These are phyloP conservation scores for Aleiodes sp. DNA, from an alignment of 1,140 invertebrate species.

Conservation along the genomic window DNA sequence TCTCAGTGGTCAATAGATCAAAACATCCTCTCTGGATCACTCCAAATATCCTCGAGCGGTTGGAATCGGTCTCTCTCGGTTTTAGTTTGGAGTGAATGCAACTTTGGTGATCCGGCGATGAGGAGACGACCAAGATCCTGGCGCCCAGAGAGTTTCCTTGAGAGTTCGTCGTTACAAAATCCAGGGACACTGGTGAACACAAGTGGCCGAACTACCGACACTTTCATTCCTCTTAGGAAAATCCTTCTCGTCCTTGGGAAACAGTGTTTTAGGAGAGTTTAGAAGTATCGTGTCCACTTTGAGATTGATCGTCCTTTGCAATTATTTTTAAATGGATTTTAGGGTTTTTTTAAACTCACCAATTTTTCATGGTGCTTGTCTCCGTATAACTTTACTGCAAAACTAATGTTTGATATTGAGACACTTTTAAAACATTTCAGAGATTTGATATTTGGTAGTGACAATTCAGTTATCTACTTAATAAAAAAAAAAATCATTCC, in stretches of 20 bases:
- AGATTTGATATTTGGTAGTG: no score
- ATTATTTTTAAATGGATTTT: no score
- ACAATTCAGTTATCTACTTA: no score
- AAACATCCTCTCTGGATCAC: slow-evolving; percentile 14
- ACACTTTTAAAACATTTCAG: no score
- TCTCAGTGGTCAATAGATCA: slow-evolving; percentile 30
- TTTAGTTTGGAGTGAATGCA: background rate
- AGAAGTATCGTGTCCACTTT: no score
- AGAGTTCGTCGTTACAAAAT: slow-evolving; percentile 1
- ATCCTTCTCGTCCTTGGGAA: background rate
- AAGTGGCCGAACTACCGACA: background rate
- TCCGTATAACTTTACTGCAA: no score
- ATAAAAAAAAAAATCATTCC: no score
- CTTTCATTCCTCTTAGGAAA: background rate
- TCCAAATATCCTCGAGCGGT: background rate
- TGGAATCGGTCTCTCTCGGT: background rate
- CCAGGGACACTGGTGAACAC: background rate
- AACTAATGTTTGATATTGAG: no score
- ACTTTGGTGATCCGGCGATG: background rate
- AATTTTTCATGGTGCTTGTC: no score
- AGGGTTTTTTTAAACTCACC: no score
- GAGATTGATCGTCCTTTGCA: no score
- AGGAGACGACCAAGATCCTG: background rate
- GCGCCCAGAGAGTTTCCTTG: background rate
- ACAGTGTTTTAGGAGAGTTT: background rate